These are phyloP conservation scores for Ephestia elutella DNA, from an alignment of 1,140 invertebrate genomes.

Conservation along the genomic window DNA sequence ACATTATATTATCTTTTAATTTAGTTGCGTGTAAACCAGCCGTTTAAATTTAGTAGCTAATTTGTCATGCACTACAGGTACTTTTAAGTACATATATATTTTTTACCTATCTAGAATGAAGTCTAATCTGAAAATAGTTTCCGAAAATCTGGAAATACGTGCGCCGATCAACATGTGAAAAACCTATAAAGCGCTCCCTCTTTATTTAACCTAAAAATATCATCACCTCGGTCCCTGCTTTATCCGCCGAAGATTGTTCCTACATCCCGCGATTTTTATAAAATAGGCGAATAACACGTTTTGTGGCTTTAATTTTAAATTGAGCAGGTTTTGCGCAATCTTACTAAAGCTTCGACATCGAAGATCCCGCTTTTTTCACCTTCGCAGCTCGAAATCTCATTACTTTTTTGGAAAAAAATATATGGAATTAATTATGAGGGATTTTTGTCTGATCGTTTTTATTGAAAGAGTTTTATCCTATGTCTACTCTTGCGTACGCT, in stretches of 20 bases:
- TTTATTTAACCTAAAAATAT: not conserved
- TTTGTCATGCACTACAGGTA: no score
- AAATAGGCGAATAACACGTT: constrained; percentile 74
- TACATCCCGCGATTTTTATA: constrained; percentile 71
- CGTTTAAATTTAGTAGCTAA: no score
- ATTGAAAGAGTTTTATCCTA: constrained; percentile 1
- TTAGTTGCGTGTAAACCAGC: no score
- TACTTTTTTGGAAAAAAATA: constrained; percentile 42
- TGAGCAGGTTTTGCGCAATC: constrained; percentile 68
- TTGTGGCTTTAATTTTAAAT: constrained; percentile 75
- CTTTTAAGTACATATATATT: no score
- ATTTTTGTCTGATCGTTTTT: constrained; percentile 27
- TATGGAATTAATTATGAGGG: constrained; percentile 55
- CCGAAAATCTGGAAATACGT: not conserved
- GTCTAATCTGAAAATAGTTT: not conserved
- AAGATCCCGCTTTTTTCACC: constrained; percentile 43
- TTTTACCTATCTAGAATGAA: no score
- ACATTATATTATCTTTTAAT: no score
- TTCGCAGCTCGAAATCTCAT: constrained; percentile 35
- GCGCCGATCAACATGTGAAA: not conserved
- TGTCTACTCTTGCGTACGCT: not conserved
- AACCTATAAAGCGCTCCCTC: constrained; percentile 1
- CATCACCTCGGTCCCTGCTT: constrained; percentile 19
- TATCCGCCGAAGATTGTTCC: constrained; percentile 67
- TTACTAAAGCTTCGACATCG: constrained; percentile 55